Conservation (phyloP, 2,113 vertebrate genomes). For the Orcinus orca region DNA sequence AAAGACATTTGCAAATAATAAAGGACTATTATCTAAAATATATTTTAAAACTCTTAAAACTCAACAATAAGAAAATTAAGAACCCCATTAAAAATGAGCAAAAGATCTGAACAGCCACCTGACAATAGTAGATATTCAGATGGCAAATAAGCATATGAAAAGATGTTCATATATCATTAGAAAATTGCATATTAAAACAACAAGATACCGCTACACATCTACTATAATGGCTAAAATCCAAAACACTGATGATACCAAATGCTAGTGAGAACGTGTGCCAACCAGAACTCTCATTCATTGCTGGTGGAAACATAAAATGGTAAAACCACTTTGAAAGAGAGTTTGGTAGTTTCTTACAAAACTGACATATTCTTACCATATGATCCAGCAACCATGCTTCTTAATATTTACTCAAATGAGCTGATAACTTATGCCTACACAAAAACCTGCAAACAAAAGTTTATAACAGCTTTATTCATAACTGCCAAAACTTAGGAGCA, state of each 20-base stretch:
- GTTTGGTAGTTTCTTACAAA: not conserved
- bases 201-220: not conserved
- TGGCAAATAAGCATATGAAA: conserved; percentile 12
- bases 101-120: not conserved
- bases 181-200: conserved; percentile 25
- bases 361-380: not conserved
- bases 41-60: not conserved
- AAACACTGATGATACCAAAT: not conserved
- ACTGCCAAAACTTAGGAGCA: not conserved
- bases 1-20: not conserved
- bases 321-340: not conserved
- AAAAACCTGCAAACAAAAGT: not conserved
- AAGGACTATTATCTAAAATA: not conserved
- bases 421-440: not conserved
- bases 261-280: not conserved
- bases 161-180: not conserved
- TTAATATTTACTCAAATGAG: not conserved
- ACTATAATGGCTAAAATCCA: not conserved
- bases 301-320: not conserved
- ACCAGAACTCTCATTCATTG: not conserved
- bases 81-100: not conserved
- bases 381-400: not conserved
- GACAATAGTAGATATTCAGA: not conserved
- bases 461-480: not conserved
- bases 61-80: not conserved